These are phyloP conservation scores for Phallusia fumigata DNA, from an alignment of 23 tunicate genomes.

Conservation along the genomic window DNA sequence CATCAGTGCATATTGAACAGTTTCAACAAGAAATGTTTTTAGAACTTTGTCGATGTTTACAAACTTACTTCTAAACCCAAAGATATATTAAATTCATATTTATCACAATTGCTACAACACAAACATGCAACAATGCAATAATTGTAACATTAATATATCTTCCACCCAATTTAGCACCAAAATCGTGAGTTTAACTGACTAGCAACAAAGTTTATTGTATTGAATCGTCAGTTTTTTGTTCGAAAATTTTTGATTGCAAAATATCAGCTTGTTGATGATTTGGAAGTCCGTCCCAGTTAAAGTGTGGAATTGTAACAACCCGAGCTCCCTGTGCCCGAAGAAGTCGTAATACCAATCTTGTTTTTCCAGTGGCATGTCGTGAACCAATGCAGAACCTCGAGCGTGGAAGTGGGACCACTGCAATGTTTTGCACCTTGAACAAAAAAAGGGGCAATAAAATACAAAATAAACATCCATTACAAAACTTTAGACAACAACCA, in stretches of 20 bases:
- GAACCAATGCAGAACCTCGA: constrained; percentile 88
- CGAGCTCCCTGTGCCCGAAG: constrained; percentile 95
- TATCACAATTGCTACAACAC: too few species aligned
- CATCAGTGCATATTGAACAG: too few species aligned
- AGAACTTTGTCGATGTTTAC: too few species aligned
- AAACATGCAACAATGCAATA: too few species aligned
- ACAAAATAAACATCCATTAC: background rate
- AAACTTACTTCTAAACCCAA: too few species aligned
- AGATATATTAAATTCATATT: too few species aligned
- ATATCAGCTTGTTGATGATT: constrained; percentile 36
- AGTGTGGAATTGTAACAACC: constrained; percentile 85
- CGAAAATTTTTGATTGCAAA: constrained; percentile 64
- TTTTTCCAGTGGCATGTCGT: constrained; percentile 85
- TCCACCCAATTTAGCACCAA: too few species aligned
- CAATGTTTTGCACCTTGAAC: constrained; percentile 93
- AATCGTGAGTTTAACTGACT: too few species aligned
- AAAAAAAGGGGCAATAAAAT: too few species aligned
- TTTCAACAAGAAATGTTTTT: too few species aligned
- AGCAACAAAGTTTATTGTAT: constrained; percentile 30
- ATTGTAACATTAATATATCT: too few species aligned
- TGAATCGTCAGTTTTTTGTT: constrained; percentile 73
- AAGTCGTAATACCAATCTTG: constrained; percentile 78
- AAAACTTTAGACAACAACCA: background rate
- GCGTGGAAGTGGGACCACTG: constrained; percentile 83
- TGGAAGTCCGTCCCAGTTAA: constrained; percentile 83